Percentiles rank a stretch among this genome's conserved stretches.
phyloP scores from a whole-genome alignment of 2,113 vertebrate genomes.

The Brachyhypopomus occidentalis region DNA sequence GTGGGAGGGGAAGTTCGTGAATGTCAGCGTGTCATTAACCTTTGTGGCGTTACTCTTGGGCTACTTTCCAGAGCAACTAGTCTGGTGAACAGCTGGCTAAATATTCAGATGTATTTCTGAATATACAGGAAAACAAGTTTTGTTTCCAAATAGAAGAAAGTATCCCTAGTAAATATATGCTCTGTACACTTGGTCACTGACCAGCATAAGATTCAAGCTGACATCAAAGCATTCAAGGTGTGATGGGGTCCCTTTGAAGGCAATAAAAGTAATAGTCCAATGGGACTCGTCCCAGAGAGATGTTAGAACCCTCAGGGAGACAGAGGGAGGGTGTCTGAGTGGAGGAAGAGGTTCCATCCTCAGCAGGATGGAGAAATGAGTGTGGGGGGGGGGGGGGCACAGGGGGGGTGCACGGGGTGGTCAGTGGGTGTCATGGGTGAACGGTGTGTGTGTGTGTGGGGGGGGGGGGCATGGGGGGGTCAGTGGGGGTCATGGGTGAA shows the following conservation, averaged over 20 bases:
- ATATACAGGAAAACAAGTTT: no score
- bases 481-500: slow-evolving; percentile 26
- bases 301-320: slow-evolving; percentile 53
- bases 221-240: background rate
- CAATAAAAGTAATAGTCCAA: slow-evolving; percentile 46
- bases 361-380: slow-evolving; percentile 28
- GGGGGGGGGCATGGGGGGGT: slow-evolving; percentile 38
- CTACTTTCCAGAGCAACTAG: no score
- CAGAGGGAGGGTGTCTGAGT: slow-evolving; percentile 27
- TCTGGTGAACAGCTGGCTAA: no score
- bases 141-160: no score
- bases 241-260: slow-evolving; percentile 37
- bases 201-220: background rate
- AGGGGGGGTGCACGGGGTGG: slow-evolving; percentile 36
- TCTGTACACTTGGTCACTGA: no score
- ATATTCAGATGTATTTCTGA: no score
- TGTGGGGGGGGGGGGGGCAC: slow-evolving; percentile 39
- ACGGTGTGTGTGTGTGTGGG: slow-evolving; percentile 9
- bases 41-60: no score
- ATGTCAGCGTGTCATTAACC: no score
- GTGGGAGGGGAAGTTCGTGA: no score
- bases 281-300: slow-evolving; percentile 4
- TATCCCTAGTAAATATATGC: no score
- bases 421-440: slow-evolving; percentile 26
- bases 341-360: slow-evolving; percentile 14